phyloP scores from a whole-genome alignment of 2,888 invertebrate species.

The Hirudinaria manillensis region DNA sequence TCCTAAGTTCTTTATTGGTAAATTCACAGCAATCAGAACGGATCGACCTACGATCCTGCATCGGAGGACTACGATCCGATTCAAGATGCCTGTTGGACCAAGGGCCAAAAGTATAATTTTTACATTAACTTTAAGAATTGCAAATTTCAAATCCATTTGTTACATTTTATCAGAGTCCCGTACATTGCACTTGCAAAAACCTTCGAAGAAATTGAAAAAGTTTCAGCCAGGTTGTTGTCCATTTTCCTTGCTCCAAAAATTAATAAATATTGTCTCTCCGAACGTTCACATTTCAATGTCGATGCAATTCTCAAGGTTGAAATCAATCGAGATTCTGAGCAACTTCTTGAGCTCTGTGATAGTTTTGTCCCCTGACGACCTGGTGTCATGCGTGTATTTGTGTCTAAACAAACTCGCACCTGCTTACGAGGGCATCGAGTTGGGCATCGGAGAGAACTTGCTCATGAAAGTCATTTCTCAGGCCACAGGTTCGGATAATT shows the following conservation, averaged over 20 bases:
- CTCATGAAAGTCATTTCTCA: constrained; percentile 85
- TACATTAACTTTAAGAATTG: not conserved
- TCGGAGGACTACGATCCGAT: constrained; percentile 73
- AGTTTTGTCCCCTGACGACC: constrained; percentile 77
- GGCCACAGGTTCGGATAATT: constrained; percentile 47
- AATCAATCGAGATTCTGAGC: constrained; percentile 81
- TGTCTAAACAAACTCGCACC: constrained; percentile 91
- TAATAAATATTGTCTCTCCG: not conserved
- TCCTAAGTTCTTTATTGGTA: too few relatives aligned
- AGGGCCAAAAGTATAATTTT: constrained; percentile 62
- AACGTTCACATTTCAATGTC: not conserved
- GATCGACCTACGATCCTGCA: constrained; percentile 59
- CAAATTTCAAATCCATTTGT: not conserved
- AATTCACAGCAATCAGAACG: not conserved
- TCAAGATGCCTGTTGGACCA: constrained; percentile 73
- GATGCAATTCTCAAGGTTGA: constrained; percentile 62
- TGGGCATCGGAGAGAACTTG: constrained; percentile 84
- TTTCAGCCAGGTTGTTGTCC: constrained; percentile 47
- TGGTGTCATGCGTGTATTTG: constrained; percentile 81
- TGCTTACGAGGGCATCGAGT: constrained; percentile 84
- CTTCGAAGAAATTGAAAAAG: constrained; percentile 76
- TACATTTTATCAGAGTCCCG: constrained; percentile 65
- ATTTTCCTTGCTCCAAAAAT: not conserved
- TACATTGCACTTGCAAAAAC: constrained; percentile 86
- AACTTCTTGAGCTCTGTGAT: constrained; percentile 90